phyloP scores from a whole-genome alignment of 2,113 vertebrate genomes.

The Pangasianodon gigas region DNA sequence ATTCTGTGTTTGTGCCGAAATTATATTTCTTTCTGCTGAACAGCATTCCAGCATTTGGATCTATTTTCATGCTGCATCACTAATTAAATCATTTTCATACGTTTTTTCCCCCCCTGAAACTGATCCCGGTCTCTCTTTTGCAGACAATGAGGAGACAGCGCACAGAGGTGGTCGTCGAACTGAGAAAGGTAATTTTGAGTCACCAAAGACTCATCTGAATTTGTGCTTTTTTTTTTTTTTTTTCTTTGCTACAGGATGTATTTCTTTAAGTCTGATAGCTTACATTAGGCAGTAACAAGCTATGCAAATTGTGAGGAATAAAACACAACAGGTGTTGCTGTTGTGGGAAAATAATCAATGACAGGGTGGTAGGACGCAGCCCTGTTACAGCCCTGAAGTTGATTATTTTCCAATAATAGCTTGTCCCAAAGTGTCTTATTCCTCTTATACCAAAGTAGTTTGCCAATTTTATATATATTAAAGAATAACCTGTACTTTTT shows the following conservation, averaged over 20 bases:
- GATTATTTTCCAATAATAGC: neutral
- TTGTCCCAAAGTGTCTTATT: neutral
- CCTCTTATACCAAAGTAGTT: neutral
- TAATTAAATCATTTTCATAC: too few species aligned
- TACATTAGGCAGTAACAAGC: neutral
- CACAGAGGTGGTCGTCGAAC: slow-evolving; percentile 96
- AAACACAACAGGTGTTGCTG: neutral
- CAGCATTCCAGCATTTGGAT: neutral
- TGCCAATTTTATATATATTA: neutral
- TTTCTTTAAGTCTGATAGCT: neutral
- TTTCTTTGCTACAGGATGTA: neutral
- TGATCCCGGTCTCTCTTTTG: slow-evolving; percentile 42
- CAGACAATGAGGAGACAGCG: slow-evolving; percentile 99
- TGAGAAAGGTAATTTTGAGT: slow-evolving; percentile 86
- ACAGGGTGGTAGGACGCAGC: neutral
- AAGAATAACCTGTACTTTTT: neutral
- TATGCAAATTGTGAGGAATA: neutral
- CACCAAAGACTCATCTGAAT: neutral
- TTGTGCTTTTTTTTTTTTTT: too few species aligned
- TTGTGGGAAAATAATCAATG: neutral
- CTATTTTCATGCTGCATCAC: neutral
- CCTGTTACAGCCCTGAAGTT: neutral
- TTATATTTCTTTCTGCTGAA: neutral
- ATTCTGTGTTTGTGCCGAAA: neutral
- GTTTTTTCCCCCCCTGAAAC: neutral